Evolutionary conservation across 2,888 invertebrate genomes (phyloP), one percentile per base, ranked within the genome.

Genomic region (Phaonia tiefii): DNA sequence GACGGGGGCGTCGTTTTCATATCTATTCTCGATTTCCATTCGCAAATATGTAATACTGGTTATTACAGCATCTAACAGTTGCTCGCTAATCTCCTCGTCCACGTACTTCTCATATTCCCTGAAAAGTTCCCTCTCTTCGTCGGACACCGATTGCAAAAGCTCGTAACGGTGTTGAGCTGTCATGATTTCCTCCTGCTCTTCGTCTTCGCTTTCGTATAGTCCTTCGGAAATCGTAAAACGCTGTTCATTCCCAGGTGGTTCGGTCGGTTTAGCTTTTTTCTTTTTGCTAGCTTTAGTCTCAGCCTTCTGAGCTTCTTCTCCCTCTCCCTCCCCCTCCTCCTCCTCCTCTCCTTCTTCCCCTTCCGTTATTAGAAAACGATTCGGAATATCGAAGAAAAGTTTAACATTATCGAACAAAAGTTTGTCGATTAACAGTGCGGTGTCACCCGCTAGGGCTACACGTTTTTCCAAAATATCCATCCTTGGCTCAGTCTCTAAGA

Each of bases 351-450:
- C 86, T 56, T 67, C 83, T 11, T 80, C 83, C 1, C 74, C 84
- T 1, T 84, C 85, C 0, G 69, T 77, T 0, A 86, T n/a, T n/a
- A 83, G 81, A 63, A 85, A 86, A 2, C 87, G 83, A 11, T 84
- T 69, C 0, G 87, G 87, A 74, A 87, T 87, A 85, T 95, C 94
- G 85, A 95, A 94, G 86, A 95, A 95, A 3, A 96, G 87, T 74
- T 93, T 93, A 84, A 94, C 94, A 89, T 96, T 96, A 2, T 93
- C 91, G 31, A 91, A 91, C 80, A 96, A 91, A 15, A 94, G 90
- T 4, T 91, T 87, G 79, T 92, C 88, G 46, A 96, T 92, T 75
- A 94, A 92, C 4, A 89, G 88, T 31, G 93, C 93, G 20, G 94
- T 93, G 0, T 88, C 88, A 0, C 90, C 75, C 37, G 93, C 93